Base-by-base conservation (phyloP, 1,140 invertebrate genomes). In the Drosophila pseudoananassae region DNA sequence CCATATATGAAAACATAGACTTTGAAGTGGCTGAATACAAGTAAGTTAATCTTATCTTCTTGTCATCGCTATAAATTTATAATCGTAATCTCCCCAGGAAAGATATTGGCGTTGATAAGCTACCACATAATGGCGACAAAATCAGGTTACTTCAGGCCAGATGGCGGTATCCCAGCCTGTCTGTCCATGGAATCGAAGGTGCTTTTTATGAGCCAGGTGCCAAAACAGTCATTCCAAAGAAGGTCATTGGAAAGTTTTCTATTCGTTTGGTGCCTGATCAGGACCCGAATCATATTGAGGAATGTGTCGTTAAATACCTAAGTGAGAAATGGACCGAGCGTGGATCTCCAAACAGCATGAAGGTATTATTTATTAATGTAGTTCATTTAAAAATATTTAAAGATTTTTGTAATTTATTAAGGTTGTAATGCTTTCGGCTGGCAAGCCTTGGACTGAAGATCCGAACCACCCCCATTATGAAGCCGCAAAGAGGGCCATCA, bases 201-300 rank as follows among this genome's bases (percentile, higher is more conserved):
- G 98, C 98, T 10, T 99, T 99, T 84, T 95, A 95, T 92, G 98
- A 98, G 72, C 93, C 96, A 14, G 98, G 98, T 46, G 94, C 95
- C 27, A 99, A 99, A 91, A 99, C 98, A 61, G 98, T 99, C 0
- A 99, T 99, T 81, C 98, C 98, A 1, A 93, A 95, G 38, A 98
- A 98, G 92, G 98, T 99, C 0, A 96, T 95, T 84, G 98, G 98
- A 29, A 99, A 99, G 92, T 99, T 99, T 92, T 99, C 98, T 0
- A 96, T 99, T 74, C 94, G 98, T 73, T 94, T 98, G 78, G 98
- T 99, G 0, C 98, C 98, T 1, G 94, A 99, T 90, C 98, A 98
- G 93, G 94, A 95, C 40, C 97, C 97, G 1, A 93, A 95, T 33
- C 93, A 96, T 76, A 94, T 98, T 29, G 94, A 95, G 56, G 92